A percentile compares a stretch with the other conserved stretches of the same genome.
Evolutionary conservation across 2,113 vertebrate species (phyloP).

Genomic region (Thunnus thynnus): DNA sequence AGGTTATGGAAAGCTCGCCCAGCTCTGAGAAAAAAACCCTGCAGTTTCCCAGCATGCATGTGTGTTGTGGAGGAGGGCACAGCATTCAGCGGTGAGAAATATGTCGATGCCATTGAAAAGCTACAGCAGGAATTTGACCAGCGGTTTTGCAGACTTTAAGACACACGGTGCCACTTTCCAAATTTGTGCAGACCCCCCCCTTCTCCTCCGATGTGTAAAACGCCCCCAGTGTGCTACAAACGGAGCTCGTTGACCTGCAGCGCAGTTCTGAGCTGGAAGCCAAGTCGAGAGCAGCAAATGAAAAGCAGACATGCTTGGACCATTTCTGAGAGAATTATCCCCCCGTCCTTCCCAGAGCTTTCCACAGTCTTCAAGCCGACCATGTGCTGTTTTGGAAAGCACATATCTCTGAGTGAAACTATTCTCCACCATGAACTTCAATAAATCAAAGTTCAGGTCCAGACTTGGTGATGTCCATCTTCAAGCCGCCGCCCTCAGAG

Average conservation of each 20-base stretch:
- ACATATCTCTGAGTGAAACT: no score
- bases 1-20: no score
- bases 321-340: neutral
- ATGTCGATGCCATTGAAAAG: conserved; percentile 5
- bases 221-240: neutral
- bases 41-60: no score
- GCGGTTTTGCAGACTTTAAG: neutral
- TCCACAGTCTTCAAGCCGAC: no score
- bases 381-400: no score
- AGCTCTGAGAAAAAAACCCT: no score
- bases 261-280: neutral
- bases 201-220: neutral
- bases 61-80: no score
- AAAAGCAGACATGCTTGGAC: neutral
- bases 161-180: neutral
- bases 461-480: no score
- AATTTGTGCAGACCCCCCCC: neutral
- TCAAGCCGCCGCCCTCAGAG: no score
- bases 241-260: neutral
- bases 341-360: neutral
- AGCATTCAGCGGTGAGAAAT: neutral
- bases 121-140: neutral
- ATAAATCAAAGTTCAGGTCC: no score
- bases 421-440: no score
- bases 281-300: neutral